Base-by-base conservation (phyloP, 2,113 vertebrate genomes). In the Nematolebias whitei region DNA sequence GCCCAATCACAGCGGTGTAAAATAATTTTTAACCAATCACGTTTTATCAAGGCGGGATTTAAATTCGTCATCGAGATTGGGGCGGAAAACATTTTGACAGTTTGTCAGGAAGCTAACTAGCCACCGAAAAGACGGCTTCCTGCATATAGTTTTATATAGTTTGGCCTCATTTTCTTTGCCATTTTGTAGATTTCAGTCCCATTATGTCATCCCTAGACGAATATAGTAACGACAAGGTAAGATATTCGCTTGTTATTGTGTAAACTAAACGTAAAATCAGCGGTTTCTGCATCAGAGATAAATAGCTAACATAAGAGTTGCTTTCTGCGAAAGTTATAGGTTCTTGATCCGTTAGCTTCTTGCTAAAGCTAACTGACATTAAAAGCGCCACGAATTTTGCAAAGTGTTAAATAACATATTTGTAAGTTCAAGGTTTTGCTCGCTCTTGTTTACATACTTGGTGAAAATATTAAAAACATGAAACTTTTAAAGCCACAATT, bases 171-270 rank as follows among this genome's bases (percentile, higher is more conserved):
- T 39, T 45, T 23, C 68, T 44, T 73, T 54, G n/a, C 32, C 15
- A 16, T 52, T 63, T 23, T 26, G 41, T 55, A 22, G n/a, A 75
- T 39, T 76, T 57, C 2, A 45, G 3, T 29, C 8, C 35, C 19
- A 84, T 15, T 41, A 93, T 93, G 92, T 89, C 92, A 69, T 87
- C 91, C 16, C 63, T 88, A 60, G 88, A 88, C 54, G 90, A 92
- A 66, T 88, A 57, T 44, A 84, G 73, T 20, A 91, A 87, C 44
- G 91, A 92, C 69, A 92, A 92, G 88, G 92, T 92, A 52, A 75
- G 71, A 58, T 57, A 18, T 51, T 35, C 0, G 2, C 22, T 8
- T 24, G 12, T 15, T 47, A 11, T 3, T n/a, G 3, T 39, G 16
- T 23, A 45, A 71, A 65, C 18, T 14, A 8, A 53, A 68, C 10